Evolutionary conservation across 2,113 vertebrate genomes (phyloP).

Genomic region (Stigmatopora argus): DNA sequence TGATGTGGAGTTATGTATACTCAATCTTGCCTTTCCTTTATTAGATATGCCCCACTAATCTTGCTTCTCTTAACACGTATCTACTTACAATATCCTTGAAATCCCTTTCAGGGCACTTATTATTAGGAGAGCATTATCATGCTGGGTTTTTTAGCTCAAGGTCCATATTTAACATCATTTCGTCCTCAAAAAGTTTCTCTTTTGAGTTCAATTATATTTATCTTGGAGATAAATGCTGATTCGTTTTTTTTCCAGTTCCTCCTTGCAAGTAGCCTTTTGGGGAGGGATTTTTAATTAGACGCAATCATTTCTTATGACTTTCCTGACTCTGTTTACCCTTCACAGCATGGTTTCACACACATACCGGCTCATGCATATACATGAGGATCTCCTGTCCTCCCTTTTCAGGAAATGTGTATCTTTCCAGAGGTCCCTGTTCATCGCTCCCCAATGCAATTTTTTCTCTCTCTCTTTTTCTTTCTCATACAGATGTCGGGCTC

Average conservation of each 20-base stretch:
- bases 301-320: slow-evolving; percentile 16
- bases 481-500: slow-evolving; percentile 28
- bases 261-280: slow-evolving; percentile 1
- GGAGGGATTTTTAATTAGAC: slow-evolving; percentile 21
- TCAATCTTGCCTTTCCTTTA: neutral
- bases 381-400: neutral
- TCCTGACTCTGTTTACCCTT: slow-evolving; percentile 8
- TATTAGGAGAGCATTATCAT: neutral
- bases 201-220: neutral
- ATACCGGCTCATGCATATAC: neutral
- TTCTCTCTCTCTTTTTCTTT: slow-evolving; percentile 8
- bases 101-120: neutral
- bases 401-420: slow-evolving; percentile 8
- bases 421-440: slow-evolving; percentile 21
- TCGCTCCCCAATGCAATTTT: slow-evolving; percentile 21
- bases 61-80: neutral
- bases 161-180: neutral
- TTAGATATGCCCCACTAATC: neutral
- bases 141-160: neutral
- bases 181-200: neutral
- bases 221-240: neutral
- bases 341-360: slow-evolving; percentile 13
- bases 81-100: neutral
- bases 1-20: neutral
- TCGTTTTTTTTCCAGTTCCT: neutral